These are phyloP conservation scores for Cyclophora albipunctata DNA, from an alignment of 2,888 invertebrate genomes.

Conservation along the genomic window DNA sequence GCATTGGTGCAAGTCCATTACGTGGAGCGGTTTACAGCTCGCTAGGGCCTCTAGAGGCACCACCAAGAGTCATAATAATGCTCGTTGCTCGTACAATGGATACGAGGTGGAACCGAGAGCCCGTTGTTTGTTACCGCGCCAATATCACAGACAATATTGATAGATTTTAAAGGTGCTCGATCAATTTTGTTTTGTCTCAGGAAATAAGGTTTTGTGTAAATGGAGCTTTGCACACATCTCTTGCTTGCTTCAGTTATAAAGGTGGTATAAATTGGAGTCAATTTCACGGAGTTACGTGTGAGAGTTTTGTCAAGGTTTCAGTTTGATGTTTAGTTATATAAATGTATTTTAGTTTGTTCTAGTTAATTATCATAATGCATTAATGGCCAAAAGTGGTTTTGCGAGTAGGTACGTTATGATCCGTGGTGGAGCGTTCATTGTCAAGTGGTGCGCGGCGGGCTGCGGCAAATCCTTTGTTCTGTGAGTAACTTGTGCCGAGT, in stretches of 20 bases:
- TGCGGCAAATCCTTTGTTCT: conserved; percentile 48
- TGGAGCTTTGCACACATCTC: too few species aligned
- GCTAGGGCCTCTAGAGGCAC: conserved; percentile 29
- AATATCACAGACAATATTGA: too few species aligned
- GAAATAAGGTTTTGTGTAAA: too few species aligned
- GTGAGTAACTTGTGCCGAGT: conserved; percentile 48
- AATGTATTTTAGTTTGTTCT: too few species aligned
- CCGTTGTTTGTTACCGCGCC: too few species aligned
- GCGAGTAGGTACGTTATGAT: conserved; percentile 53
- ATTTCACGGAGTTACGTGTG: too few species aligned
- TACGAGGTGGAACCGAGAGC: neutral
- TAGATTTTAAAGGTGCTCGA: too few species aligned
- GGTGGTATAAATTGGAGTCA: too few species aligned
- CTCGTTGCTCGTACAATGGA: conserved; percentile 22
- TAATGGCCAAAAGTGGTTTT: conserved; percentile 56
- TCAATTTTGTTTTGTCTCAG: too few species aligned
- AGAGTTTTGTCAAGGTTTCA: too few species aligned
- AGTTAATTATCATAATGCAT: conserved; percentile 70
- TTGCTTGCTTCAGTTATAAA: too few species aligned
- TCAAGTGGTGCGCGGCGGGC: conserved; percentile 32
- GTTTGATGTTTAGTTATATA: too few species aligned
- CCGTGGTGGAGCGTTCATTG: conserved; percentile 38
- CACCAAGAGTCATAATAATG: conserved; percentile 40
- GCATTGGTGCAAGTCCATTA: conserved; percentile 23
- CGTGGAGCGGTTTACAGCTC: conserved; percentile 31